Conservation (phyloP, 2,113 vertebrate genomes). For the Nannobrachium achirus region DNA sequence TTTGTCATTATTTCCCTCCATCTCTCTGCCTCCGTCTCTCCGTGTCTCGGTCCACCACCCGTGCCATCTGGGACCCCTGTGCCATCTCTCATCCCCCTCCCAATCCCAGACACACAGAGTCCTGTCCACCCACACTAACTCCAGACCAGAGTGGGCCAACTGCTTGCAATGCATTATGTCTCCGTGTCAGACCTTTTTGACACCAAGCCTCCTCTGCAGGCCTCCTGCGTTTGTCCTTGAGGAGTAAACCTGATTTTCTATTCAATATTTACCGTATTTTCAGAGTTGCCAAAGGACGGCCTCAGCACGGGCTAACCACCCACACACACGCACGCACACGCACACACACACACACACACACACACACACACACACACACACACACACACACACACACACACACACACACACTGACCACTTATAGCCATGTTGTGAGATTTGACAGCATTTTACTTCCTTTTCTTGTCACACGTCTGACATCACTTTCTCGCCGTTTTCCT, state of each 20-base stretch:
- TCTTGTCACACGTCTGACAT: neutral
- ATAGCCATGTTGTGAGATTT: constrained; percentile 4
- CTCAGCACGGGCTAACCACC: neutral
- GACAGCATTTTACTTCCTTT: constrained; percentile 11
- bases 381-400: too few relatives aligned
- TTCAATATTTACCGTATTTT: neutral
- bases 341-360: too few relatives aligned
- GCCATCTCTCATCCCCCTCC: constrained; percentile 60
- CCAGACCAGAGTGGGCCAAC: constrained; percentile 45
- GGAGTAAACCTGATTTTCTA: constrained; percentile 4
- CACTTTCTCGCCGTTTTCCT: neutral
- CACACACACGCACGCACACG: too few relatives aligned
- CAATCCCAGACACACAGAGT: constrained; percentile 43
- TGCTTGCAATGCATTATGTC: constrained; percentile 41
- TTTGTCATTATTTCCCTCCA: neutral
- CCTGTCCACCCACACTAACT: constrained; percentile 54
- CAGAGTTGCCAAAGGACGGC: neutral
- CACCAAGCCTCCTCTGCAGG: constrained; percentile 1
- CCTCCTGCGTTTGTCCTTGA: constrained; percentile 29
- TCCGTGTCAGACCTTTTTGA: constrained; percentile 56
- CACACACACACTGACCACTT: too few relatives aligned
- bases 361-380: too few relatives aligned
- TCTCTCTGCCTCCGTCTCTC: constrained; percentile 8
- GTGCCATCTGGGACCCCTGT: constrained; percentile 2
- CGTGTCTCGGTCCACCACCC: neutral